Evolutionary conservation across 2,888 invertebrate genomes (phyloP), one percentile per base, ranked within the genome.

Genomic region (Cryptocheilus praepositus): DNA sequence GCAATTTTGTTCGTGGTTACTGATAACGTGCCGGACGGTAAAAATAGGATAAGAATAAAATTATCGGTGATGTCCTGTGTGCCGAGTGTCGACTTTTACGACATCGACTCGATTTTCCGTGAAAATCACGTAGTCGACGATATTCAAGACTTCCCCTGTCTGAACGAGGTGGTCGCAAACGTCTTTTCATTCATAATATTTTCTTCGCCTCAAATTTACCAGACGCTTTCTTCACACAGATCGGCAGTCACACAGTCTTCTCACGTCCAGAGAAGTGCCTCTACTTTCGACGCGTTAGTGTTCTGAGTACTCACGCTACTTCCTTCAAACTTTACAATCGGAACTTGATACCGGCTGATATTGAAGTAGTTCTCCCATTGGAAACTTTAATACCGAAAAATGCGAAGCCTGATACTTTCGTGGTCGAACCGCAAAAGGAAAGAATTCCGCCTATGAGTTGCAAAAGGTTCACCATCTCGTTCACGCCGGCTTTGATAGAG

Each of bases 91-190:
- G 91, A 92, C 81, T 91, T 93, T 64, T 88, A 90, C 83, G 91
- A 93, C 81, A 83, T 91, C 21, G 89, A 91, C 61, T 90, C 89
- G 2, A 92, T 93, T 0, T 93, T 93, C 81, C 89, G 90, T 67
- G 92, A 92, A 83, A 92, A 92, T 78, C 89, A 91, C 19, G 89
- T 93, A 66, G 90, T 92, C 0, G 90, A 92, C 78, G 89, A 86
- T 63, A 78, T 91, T 55, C 80, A 88, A 0, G 91, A 92, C 68
- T 91, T 92, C 72, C 87, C 89, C 79, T 89, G 89, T 49, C 90
- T 89, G 0, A 90, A 90, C 61, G 83, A 89, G 81, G 89, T 89
- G 54, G 15, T 57, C 7, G 36, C 11, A 1, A 1, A 36, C 36
- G 7, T 1, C 36, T 1, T 7, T 36, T 11, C 11, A 36, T 11